A percentile compares a stretch with the other conserved stretches of the same genome.
phyloP scores from a whole-genome alignment of 2,888 invertebrate species.

The Melieria picta region DNA sequence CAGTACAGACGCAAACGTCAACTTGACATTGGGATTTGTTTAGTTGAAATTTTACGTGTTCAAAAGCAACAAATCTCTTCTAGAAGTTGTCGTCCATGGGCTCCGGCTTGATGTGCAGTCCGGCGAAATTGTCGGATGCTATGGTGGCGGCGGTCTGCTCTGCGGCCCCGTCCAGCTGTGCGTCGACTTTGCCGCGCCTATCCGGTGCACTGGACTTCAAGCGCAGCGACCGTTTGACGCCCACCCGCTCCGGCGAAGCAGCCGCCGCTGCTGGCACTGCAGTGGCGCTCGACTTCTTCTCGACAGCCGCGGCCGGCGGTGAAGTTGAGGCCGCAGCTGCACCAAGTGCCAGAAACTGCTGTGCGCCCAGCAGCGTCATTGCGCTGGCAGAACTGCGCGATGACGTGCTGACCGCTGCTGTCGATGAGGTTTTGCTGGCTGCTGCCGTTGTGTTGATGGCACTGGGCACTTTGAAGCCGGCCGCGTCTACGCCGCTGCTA shows the following conservation, averaged over 20 bases:
- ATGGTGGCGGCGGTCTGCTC: slow-evolving; percentile 48
- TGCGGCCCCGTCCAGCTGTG: not conserved
- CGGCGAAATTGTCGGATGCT: slow-evolving; percentile 48
- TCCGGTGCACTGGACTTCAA: not conserved
- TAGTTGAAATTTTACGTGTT: too few relatives aligned
- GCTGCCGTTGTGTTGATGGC: not conserved
- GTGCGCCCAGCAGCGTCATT: too few relatives aligned
- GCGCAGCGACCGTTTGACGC: not conserved
- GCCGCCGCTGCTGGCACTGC: not conserved
- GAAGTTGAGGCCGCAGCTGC: too few relatives aligned
- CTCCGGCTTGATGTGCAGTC: slow-evolving; percentile 48
- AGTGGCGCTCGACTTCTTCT: not conserved
- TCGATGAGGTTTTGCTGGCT: not conserved
- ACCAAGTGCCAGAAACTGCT: too few relatives aligned
- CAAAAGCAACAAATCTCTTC: too few relatives aligned
- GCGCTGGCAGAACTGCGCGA: too few relatives aligned
- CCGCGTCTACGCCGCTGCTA: too few relatives aligned
- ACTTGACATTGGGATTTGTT: too few relatives aligned
- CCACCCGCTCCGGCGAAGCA: not conserved
- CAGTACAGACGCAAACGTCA: too few relatives aligned
- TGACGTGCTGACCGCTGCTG: too few relatives aligned
- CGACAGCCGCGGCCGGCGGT: too few relatives aligned
- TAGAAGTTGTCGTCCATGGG: slow-evolving; percentile 44
- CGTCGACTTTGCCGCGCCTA: not conserved
- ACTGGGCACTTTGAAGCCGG: too few relatives aligned